These are phyloP conservation scores for Rhabdomys dilectus DNA, from an alignment of 2,113 vertebrate species.

Conservation along the genomic window DNA sequence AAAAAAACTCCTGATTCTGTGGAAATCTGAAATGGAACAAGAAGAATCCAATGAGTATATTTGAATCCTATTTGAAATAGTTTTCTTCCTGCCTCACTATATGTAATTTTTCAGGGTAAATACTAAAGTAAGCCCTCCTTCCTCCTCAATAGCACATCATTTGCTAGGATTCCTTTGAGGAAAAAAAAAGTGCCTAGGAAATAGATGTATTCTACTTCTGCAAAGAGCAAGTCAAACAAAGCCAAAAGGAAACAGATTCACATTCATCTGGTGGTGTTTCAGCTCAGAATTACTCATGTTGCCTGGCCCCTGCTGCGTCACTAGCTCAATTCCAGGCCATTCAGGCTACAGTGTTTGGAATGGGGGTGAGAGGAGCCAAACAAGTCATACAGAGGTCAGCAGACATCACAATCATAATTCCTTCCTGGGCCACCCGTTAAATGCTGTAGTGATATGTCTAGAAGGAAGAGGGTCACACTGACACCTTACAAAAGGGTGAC, in stretches of 20 bases:
- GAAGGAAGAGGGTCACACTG: neutral
- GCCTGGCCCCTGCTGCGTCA: slow-evolving; percentile 42
- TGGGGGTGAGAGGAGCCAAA: neutral
- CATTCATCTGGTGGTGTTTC: slow-evolving; percentile 41
- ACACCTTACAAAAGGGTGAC: neutral
- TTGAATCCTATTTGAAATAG: slow-evolving; percentile 31
- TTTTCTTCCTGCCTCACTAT: slow-evolving; percentile 50
- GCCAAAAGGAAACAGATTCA: slow-evolving; percentile 30
- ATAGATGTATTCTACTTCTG: neutral
- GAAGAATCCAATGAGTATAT: neutral
- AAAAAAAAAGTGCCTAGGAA: neutral
- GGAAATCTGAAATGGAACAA: neutral
- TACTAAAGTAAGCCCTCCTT: neutral
- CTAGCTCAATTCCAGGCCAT: slow-evolving; percentile 1
- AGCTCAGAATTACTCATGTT: slow-evolving; percentile 49
- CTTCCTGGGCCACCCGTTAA: slow-evolving; percentile 37
- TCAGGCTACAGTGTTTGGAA: neutral
- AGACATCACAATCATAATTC: neutral
- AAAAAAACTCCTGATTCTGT: neutral
- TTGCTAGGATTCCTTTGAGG: neutral
- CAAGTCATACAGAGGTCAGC: slow-evolving; percentile 31
- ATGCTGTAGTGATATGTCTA: neutral
- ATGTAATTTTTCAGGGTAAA: slow-evolving; percentile 12
- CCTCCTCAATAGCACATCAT: neutral
- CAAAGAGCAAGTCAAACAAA: slow-evolving; percentile 39